Percentiles rank a stretch among this genome's conserved stretches.
Evolutionary conservation across 2,797 vertebrate genomes (phyloP).

Genomic region (Poeciliopsis turneri): DNA sequence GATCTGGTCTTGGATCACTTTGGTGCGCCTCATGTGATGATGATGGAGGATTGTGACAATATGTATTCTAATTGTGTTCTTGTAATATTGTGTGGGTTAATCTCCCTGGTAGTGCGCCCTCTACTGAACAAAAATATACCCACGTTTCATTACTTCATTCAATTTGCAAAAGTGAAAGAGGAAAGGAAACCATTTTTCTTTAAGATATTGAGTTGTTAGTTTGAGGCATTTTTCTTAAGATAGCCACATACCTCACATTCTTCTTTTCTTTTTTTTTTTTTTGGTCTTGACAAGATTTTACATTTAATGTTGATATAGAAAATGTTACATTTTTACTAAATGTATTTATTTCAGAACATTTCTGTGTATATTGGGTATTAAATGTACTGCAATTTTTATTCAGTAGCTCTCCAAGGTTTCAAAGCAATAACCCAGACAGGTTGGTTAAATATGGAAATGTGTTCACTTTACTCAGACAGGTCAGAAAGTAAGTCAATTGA

Average conservation of each 20-base stretch:
- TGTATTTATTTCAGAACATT: background rate
- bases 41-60: background rate
- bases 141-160: background rate
- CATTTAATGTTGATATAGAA: background rate
- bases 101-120: conserved; percentile 31
- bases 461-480: background rate
- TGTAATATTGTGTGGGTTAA: too few relatives aligned
- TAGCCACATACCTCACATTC: too few relatives aligned
- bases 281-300: background rate
- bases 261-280: background rate
- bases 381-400: background rate
- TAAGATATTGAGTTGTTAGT: background rate
- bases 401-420: background rate
- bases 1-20: background rate
- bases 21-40: background rate
- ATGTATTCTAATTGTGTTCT: background rate
- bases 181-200: background rate
- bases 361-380: background rate
- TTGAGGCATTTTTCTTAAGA: background rate
- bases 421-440: background rate
- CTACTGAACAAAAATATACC: conserved; percentile 45
- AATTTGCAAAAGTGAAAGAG: background rate
- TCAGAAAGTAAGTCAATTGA: background rate
- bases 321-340: background rate
- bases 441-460: background rate